phyloP scores from a whole-genome alignment of 1,140 invertebrate genomes.

The Drosophila gunungcola region DNA sequence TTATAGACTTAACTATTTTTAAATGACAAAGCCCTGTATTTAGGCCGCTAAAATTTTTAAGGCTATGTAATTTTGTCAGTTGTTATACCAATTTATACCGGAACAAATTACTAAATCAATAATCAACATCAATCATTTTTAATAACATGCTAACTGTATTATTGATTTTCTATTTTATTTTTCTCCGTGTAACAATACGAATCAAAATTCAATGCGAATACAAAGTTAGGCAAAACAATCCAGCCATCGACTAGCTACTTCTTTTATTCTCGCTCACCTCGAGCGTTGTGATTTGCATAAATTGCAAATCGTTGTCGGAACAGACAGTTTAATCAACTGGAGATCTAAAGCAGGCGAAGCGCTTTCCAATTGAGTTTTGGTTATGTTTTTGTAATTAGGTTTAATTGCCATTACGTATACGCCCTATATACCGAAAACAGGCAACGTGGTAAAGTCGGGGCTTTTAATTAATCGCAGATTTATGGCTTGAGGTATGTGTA shows the following conservation, averaged over 20 bases:
- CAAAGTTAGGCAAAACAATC: conserved; percentile 35
- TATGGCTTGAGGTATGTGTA: conserved; percentile 69
- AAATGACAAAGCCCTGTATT: too few species aligned
- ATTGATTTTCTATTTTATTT: not conserved
- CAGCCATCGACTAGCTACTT: conserved; percentile 34
- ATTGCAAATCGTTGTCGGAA: conserved; percentile 34
- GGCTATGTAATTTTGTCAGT: too few species aligned
- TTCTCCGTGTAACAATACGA: not conserved
- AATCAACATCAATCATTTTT: not conserved
- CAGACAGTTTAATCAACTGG: conserved; percentile 25
- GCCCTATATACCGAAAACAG: conserved; percentile 18
- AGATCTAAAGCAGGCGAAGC: conserved; percentile 30
- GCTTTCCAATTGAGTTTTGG: conserved; percentile 69
- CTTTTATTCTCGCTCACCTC: conserved; percentile 26
- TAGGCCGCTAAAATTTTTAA: too few species aligned
- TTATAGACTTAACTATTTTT: not conserved
- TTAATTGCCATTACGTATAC: conserved; percentile 76
- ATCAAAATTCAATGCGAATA: conserved; percentile 16
- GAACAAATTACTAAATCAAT: too few species aligned
- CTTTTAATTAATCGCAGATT: conserved; percentile 80
- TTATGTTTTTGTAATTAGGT: conserved; percentile 81
- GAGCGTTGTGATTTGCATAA: conserved; percentile 69
- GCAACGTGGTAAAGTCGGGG: not conserved
- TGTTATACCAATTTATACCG: too few species aligned
- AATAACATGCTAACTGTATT: not conserved